Conservation (phyloP, 2,113 vertebrate species). For the Centrocercus urophasianus region DNA sequence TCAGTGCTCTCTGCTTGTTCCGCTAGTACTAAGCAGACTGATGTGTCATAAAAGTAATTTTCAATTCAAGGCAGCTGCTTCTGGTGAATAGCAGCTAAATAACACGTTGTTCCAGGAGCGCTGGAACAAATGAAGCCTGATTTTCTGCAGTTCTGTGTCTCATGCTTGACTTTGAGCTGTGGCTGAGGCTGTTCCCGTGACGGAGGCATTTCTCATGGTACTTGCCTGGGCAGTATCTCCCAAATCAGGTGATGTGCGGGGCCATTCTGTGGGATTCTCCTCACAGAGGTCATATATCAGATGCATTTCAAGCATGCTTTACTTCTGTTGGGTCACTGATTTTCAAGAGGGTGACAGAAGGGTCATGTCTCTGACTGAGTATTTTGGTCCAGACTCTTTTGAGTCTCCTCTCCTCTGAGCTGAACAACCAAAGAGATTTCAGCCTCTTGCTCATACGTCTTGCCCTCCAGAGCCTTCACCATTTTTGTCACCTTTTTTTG, state of each 20-base stretch:
- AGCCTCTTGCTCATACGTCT: no score
- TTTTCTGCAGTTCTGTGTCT: slow-evolving; percentile 32
- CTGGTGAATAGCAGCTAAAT: slow-evolving; percentile 59
- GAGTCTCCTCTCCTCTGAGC: no score
- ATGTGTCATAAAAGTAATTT: background rate
- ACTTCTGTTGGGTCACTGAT: background rate
- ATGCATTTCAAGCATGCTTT: background rate
- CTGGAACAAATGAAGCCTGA: slow-evolving; percentile 54
- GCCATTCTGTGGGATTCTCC: background rate
- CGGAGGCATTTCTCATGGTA: background rate
- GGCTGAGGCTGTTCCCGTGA: background rate
- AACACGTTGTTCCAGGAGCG: slow-evolving; percentile 42
- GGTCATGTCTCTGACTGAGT: background rate
- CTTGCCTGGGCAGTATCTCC: background rate
- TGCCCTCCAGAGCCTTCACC: no score
- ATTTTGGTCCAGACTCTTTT: no score
- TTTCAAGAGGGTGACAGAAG: background rate
- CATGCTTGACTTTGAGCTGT: background rate
- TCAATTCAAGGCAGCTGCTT: slow-evolving; percentile 50
- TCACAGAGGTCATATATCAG: background rate
- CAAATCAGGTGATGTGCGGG: background rate
- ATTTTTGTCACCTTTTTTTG: background rate
- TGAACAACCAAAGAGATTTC: no score
- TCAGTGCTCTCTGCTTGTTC: slow-evolving; percentile 21
- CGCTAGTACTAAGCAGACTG: background rate